Base-by-base conservation (phyloP, 2,888 invertebrate genomes). In the Apotomis capreana region DNA sequence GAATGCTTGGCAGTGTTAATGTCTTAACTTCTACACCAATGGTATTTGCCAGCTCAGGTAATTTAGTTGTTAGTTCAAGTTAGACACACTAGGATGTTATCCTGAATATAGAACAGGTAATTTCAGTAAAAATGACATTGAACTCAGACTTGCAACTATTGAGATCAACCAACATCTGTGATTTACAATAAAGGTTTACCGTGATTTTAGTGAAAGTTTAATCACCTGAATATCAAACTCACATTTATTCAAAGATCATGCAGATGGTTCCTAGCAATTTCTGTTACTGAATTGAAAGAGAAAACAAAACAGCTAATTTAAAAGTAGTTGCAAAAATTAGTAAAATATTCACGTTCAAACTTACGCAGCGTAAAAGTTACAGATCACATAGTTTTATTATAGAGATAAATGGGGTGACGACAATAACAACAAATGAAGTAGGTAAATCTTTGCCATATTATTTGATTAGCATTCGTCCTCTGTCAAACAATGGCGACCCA, bases 401-500 rank as follows among this genome's bases (percentile, higher is more conserved):
- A 68, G 36, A 67, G 62, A 75, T 72, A 69, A 74, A 75, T 65
- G 58, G 46, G 59, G 49, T 74, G 67, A 74, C 74, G 79, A 79
- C 78, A 81, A 82, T 80, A 81, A 83, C 79, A 83, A 82, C 80
- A 83, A 80, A 79, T 79, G 77, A 74, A 74, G 76, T 79, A 78
- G 74, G 74, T 81, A 75, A 74, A 75, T 79, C 80, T 79, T 78
- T 79, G 79, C 76, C 77, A 80, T 81, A 79, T 80, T 81, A 81
- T 80, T 80, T 79, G 79, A 83, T 81, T 80, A 77, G 78, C 74
- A 80, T 82, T 74, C 76, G 80, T 84, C 80, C 84, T 80, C 85
- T 87, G 92, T 90, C 92, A 92, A 90, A 92, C 91, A 93, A 93
- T 93, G 93, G 93, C 93, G 92, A 92, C 93, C 88, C 87, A 87